Evolutionary conservation across 2,888 invertebrate genomes (phyloP).

Genomic region (Platerodrilus igneus): DNA sequence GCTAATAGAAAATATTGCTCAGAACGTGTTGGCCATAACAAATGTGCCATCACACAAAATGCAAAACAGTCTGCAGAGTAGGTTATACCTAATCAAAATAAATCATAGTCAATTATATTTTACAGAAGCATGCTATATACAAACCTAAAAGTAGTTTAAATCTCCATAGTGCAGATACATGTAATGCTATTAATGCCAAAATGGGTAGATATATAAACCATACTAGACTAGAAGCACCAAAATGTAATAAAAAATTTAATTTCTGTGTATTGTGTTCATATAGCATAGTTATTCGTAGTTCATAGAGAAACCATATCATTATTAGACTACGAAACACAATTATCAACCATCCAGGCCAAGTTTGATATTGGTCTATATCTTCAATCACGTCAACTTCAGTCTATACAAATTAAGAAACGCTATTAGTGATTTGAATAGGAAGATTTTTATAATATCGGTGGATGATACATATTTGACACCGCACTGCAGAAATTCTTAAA

Average conservation of each 20-base stretch:
- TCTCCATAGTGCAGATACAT: slow-evolving; percentile 92
- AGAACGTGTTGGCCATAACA: slow-evolving; percentile 92
- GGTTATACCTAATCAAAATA: slow-evolving; percentile 70
- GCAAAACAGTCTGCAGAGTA: slow-evolving; percentile 94
- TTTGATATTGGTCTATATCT: slow-evolving; percentile 95
- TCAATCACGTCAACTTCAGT: slow-evolving; percentile 94
- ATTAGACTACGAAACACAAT: slow-evolving; percentile 78
- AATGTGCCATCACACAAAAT: slow-evolving; percentile 90
- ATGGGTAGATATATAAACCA: slow-evolving; percentile 98
- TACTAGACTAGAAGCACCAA: slow-evolving; percentile 94
- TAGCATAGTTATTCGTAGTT: slow-evolving; percentile 70
- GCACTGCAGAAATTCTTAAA: too few relatives aligned
- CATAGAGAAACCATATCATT: slow-evolving; percentile 85
- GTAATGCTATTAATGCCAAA: slow-evolving; percentile 86
- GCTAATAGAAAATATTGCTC: slow-evolving; percentile 86
- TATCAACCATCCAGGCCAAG: slow-evolving; percentile 96
- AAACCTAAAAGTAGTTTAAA: slow-evolving; percentile 88
- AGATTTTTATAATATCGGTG: too few relatives aligned
- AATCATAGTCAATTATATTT: slow-evolving; percentile 6
- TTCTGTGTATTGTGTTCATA: slow-evolving; percentile 79
- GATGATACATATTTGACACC: too few relatives aligned
- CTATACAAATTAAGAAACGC: slow-evolving; percentile 60
- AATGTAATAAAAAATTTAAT: slow-evolving; percentile 89
- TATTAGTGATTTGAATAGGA: slow-evolving; percentile 5
- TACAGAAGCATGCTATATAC: slow-evolving; percentile 1